Percentiles rank a stretch among this genome's conserved stretches.
Conservation (phyloP, 2,113 vertebrate species). For the Physeter macrocephalus region DNA sequence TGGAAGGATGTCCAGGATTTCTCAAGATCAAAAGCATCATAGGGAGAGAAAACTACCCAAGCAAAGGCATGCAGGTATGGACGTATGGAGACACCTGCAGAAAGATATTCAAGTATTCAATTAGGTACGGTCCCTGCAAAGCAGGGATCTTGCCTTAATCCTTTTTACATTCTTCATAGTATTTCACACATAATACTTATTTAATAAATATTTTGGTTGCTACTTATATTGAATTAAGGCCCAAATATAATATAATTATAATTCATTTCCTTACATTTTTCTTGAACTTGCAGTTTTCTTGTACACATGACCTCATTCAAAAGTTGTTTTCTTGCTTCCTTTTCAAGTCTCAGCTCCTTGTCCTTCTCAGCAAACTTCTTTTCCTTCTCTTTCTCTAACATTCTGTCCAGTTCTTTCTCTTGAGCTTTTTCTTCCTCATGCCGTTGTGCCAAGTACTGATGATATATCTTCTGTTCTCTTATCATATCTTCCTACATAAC, state of each 20-base stretch:
- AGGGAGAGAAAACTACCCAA: not conserved
- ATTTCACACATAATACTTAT: not conserved
- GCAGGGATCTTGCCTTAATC: not conserved
- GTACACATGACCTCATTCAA: slow-evolving; percentile 85
- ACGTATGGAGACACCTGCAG: not conserved
- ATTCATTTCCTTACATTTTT: slow-evolving; percentile 84
- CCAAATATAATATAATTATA: not conserved
- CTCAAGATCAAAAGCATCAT: not conserved
- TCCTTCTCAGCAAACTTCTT: slow-evolving; percentile 77
- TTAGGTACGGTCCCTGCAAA: not conserved
- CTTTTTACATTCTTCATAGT: not conserved
- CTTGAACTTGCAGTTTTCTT: slow-evolving; percentile 84
- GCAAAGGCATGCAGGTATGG: not conserved
- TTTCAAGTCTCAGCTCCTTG: slow-evolving; percentile 73
- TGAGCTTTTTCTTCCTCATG: slow-evolving; percentile 78
- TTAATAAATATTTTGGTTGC: not conserved
- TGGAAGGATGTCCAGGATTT: not conserved
- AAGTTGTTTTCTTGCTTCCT: slow-evolving; percentile 82
- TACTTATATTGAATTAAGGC: not conserved
- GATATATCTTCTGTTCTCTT: slow-evolving; percentile 85
- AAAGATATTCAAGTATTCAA: not conserved
- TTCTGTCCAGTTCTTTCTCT: slow-evolving; percentile 80
- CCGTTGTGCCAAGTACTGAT: slow-evolving; percentile 81
- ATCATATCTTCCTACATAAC: slow-evolving; percentile 79
- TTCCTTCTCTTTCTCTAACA: slow-evolving; percentile 81